phyloP scores from a whole-genome alignment of 2,888 invertebrate genomes.

The Stenichneumon culpator region DNA sequence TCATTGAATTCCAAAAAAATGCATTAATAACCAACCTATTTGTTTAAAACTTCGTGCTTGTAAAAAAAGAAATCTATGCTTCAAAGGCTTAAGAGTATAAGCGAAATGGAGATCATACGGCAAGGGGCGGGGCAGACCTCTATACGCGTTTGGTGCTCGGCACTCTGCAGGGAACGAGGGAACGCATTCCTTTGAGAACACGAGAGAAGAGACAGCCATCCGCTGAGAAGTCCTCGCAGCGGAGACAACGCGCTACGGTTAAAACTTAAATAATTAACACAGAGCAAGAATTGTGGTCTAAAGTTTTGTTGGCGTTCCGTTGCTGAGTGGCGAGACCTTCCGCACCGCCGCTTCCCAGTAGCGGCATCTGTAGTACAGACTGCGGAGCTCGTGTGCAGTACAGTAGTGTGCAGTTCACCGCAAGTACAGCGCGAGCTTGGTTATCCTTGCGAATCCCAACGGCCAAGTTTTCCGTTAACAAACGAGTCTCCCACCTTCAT shows the following conservation, averaged over 20 bases:
- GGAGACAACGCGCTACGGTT: conserved; percentile 46
- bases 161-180: conserved; percentile 15
- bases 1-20: too few relatives aligned
- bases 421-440: not conserved
- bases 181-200: conserved; percentile 58
- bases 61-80: too few relatives aligned
- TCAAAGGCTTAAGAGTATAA: too few relatives aligned
- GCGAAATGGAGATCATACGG: not conserved
- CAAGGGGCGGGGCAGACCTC: not conserved
- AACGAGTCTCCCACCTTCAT: conserved; percentile 8
- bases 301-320: conserved; percentile 61
- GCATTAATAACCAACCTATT: too few relatives aligned
- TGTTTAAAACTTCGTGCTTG: too few relatives aligned
- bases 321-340: conserved; percentile 22
- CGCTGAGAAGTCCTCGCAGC: conserved; percentile 1
- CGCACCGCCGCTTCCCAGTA: not conserved
- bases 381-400: too few relatives aligned
- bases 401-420: conserved; percentile 22
- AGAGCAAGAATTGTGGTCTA: conserved; percentile 67
- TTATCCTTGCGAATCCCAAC: conserved; percentile 16
- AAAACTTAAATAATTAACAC: conserved; percentile 67
- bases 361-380: not conserved
- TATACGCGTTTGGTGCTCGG: conserved; percentile 33
- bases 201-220: conserved; percentile 39
- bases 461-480: conserved; percentile 37